Evolutionary conservation across 2,113 vertebrate species (phyloP).

Genomic region (Callipepla squamata): DNA sequence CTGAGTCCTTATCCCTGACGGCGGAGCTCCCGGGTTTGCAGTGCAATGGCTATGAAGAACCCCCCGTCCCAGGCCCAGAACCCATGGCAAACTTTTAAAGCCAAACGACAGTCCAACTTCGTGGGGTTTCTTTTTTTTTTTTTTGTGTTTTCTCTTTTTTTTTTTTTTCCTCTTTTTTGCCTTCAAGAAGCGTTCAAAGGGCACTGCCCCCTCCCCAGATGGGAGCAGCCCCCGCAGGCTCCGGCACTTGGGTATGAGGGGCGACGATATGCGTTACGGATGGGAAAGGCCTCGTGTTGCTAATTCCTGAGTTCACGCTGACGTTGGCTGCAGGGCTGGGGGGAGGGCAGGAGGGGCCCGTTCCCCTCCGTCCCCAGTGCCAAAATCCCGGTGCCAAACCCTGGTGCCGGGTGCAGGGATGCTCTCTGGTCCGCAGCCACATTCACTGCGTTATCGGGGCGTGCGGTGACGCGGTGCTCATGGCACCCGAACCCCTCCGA

Average conservation of each 20-base stretch:
- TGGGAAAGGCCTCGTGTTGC: slow-evolving; percentile 70
- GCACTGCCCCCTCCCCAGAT: neutral
- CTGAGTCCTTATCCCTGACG: slow-evolving; percentile 48
- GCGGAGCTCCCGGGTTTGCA: neutral
- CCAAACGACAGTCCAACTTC: slow-evolving; percentile 36
- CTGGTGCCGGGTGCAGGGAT: too few species aligned
- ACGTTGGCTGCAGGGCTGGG: neutral
- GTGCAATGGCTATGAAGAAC: slow-evolving; percentile 58
- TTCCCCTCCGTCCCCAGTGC: neutral
- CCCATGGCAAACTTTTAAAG: slow-evolving; percentile 39
- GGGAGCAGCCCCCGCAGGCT: slow-evolving; percentile 61
- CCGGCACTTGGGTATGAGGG: slow-evolving; percentile 73
- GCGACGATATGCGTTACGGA: slow-evolving; percentile 12
- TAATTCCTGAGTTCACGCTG: slow-evolving; percentile 74
- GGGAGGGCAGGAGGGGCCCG: neutral
- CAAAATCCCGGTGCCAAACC: too few species aligned
- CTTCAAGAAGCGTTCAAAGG: neutral
- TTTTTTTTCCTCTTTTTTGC: neutral
- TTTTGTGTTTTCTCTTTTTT: neutral
- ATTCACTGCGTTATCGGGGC: too few species aligned
- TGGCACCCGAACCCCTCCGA: too few species aligned
- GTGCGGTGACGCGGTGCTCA: too few species aligned
- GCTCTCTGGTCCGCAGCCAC: too few species aligned
- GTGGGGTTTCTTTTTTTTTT: neutral
- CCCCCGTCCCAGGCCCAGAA: neutral